Base-by-base conservation (phyloP, 2,797 vertebrate species). In the Novumbra hubbsi region DNA sequence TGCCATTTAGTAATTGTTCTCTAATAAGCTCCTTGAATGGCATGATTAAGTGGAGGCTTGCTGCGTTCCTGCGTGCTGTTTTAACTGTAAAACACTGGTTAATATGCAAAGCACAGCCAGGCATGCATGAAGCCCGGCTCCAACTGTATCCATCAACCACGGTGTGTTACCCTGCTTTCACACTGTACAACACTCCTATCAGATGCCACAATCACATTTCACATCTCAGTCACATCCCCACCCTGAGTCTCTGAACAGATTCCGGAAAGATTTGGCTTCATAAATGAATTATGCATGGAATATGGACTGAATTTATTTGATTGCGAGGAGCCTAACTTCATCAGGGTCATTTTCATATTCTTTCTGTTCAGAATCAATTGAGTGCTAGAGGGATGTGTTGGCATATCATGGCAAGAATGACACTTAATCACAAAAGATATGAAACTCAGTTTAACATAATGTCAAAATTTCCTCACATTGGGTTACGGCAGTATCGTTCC, bases 1-100 rank as follows among this genome's bases (percentile, higher is more conserved):
- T 88, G 86, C 86, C 90, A 90, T 91, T 91, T 90, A 89, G 88
- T 91, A 91, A 92, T 92, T 92, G 89, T 89, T 81, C 87, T 81
- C 84, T 92, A 92, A 92, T 91, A 88, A 89, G 84, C 80, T 79
- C 15, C 84, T 87, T 88, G 88, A 92, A 92, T 90, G 81, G 85
- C 80, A 80, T 91, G 85, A 90, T 90, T 90, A 91, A 92, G 90
- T 88, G 83, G 80, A 81, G 81, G 74, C 83, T 84, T 32, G 77
- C 88, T 88, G 83, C 76, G 82, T 80, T 82, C 74, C 72, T 85
- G 85, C 90, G 85, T 86, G 89, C 90, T 89, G 89, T 81, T 90
- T 91, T 83, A 88, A 87, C 91, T 85, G 77, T 87, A 88, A 91
- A 89, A 76, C 81, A 85, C 75, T 74, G 76, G 78, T 91, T 91